Evolutionary conservation across 2,797 vertebrate species (phyloP).

Genomic region (Sebastes goodei): DNA sequence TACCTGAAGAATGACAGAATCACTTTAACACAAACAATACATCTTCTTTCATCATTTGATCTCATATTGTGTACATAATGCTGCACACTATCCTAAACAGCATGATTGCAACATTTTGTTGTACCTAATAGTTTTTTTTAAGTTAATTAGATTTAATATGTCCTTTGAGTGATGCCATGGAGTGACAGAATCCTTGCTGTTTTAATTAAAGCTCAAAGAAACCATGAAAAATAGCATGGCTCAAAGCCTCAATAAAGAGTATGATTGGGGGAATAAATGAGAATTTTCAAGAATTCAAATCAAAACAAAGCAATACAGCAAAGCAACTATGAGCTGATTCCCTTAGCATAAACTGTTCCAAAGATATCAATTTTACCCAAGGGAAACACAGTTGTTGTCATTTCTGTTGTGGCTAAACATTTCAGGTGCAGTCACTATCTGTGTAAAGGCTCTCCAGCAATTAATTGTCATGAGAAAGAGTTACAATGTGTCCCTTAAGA

Average conservation of each 20-base stretch:
- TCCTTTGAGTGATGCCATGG: background rate
- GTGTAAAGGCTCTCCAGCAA: background rate
- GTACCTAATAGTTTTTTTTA: background rate
- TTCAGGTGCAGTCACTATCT: background rate
- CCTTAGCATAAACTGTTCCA: background rate
- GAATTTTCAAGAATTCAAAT: background rate
- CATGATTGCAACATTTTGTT: background rate
- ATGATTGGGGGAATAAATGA: background rate
- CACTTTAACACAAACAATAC: background rate
- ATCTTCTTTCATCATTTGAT: background rate
- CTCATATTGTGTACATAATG: background rate
- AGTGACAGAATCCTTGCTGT: background rate
- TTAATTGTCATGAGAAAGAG: background rate
- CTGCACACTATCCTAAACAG: background rate
- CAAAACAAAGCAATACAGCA: slow-evolving; percentile 68
- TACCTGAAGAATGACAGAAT: slow-evolving; percentile 75
- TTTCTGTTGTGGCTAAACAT: background rate
- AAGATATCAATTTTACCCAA: slow-evolving; percentile 6
- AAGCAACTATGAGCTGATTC: slow-evolving; percentile 9
- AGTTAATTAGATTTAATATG: background rate
- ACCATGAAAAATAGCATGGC: background rate
- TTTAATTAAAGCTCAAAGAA: slow-evolving; percentile 21
- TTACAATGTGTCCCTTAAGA: background rate
- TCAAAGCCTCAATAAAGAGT: background rate
- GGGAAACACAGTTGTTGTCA: background rate